Evolutionary conservation across 2,888 invertebrate species (phyloP).

Genomic region (Pollenia angustigena): DNA sequence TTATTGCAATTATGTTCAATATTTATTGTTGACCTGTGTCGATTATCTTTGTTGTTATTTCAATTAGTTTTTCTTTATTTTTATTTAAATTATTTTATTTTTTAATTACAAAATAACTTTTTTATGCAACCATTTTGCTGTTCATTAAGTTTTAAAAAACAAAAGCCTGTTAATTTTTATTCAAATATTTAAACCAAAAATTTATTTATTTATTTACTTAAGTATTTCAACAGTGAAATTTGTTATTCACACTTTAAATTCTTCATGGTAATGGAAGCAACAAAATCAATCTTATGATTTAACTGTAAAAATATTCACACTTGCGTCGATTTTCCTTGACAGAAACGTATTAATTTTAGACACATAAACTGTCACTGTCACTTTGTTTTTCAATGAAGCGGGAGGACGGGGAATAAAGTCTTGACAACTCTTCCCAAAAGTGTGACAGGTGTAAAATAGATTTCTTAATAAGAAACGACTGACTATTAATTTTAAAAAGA

Average conservation of each 20-base stretch:
- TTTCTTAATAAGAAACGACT: background rate
- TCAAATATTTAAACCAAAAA: background rate
- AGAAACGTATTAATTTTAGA: background rate
- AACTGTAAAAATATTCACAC: conserved; percentile 12
- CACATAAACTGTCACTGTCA: conserved; percentile 29
- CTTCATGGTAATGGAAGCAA: background rate
- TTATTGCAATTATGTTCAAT: background rate
- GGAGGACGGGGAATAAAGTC: background rate
- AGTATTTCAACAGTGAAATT: conserved; percentile 53
- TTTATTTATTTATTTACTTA: conserved; percentile 1
- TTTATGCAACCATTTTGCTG: background rate
- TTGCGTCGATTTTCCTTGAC: conserved; percentile 12
- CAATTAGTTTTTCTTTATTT: background rate
- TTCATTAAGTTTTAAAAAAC: conserved; percentile 25
- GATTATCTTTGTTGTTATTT: no score
- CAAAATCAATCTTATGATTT: conserved; percentile 6
- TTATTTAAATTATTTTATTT: background rate
- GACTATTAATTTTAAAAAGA: background rate
- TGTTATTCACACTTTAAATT: conserved; percentile 49
- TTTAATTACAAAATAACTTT: background rate
- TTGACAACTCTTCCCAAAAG: background rate
- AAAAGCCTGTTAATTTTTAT: conserved; percentile 18
- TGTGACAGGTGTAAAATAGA: conserved; percentile 8
- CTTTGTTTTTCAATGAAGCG: background rate
- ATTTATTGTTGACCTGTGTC: no score